Evolutionary conservation across 2,888 invertebrate species (phyloP).

Genomic region (Eupithecia subfuscata): DNA sequence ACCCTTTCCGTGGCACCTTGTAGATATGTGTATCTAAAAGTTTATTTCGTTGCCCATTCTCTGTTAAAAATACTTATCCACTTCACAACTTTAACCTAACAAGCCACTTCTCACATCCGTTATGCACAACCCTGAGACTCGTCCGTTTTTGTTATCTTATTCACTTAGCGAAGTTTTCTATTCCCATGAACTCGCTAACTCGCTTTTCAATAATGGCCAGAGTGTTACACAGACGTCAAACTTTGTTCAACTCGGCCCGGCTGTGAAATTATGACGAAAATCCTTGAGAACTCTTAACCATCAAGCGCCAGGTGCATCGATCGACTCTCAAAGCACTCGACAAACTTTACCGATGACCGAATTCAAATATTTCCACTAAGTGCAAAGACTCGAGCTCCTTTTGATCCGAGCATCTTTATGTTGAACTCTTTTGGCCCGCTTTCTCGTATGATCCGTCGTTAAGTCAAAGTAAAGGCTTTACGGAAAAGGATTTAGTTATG

Average conservation of each 20-base stretch:
- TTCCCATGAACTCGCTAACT: conserved; percentile 50
- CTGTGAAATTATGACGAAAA: conserved; percentile 60
- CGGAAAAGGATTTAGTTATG: conserved; percentile 34
- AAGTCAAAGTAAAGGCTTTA: conserved; percentile 44
- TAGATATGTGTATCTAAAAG: background rate
- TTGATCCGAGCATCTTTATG: conserved; percentile 62
- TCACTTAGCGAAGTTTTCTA: conserved; percentile 51
- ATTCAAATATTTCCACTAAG: conserved; percentile 75
- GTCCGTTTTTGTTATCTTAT: conserved; percentile 50
- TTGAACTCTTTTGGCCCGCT: conserved; percentile 52
- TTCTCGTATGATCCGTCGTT: conserved; percentile 55
- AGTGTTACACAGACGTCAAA: conserved; percentile 58
- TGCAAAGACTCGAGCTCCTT: conserved; percentile 60
- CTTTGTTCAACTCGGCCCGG: conserved; percentile 53
- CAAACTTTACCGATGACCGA: conserved; percentile 63
- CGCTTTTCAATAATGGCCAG: conserved; percentile 52
- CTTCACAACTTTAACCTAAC: conserved; percentile 25
- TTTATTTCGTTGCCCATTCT: background rate
- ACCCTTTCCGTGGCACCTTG: no score
- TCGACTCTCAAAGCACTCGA: conserved; percentile 52
- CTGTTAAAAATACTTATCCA: background rate
- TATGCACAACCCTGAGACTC: conserved; percentile 42
- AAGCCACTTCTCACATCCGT: conserved; percentile 41
- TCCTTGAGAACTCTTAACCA: conserved; percentile 53
- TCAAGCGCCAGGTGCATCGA: conserved; percentile 58